Percentiles rank a stretch among this genome's conserved stretches.
phyloP scores from a whole-genome alignment of 2,113 vertebrate species.

The Alethe diademata region DNA sequence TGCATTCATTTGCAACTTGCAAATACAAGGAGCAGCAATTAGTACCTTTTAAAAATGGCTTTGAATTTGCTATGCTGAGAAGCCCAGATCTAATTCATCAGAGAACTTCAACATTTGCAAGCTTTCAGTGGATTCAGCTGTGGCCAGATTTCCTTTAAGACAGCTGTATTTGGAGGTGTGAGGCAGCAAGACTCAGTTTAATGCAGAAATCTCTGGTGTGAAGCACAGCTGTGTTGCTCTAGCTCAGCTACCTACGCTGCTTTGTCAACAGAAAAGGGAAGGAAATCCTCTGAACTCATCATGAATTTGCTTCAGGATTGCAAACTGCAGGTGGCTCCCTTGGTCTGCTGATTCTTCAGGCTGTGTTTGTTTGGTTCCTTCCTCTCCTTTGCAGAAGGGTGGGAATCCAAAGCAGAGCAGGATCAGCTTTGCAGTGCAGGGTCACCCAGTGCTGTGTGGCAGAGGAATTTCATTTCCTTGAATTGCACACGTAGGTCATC shows the following conservation, averaged over 20 bases:
- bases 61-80: neutral
- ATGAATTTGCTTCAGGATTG: neutral
- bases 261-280: neutral
- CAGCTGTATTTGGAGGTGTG: neutral
- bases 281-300: neutral
- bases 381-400: neutral
- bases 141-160: neutral
- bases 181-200: neutral
- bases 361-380: neutral
- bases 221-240: neutral
- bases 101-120: too few relatives aligned
- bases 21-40: neutral
- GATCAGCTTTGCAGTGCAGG: neutral
- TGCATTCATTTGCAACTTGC: neutral
- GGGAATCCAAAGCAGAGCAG: neutral
- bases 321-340: slow-evolving; percentile 73
- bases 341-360: slow-evolving; percentile 18
- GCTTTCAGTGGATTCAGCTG: neutral
- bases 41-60: neutral
- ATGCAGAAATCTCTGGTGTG: neutral
- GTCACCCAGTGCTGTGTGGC: neutral
- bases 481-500: neutral
- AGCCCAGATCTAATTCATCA: neutral
- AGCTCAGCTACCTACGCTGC: neutral
- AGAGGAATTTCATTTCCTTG: neutral